Evolutionary conservation across 1,140 invertebrate genomes (phyloP), one percentile per base, ranked within the genome.

Genomic region (Dryas iulia): DNA sequence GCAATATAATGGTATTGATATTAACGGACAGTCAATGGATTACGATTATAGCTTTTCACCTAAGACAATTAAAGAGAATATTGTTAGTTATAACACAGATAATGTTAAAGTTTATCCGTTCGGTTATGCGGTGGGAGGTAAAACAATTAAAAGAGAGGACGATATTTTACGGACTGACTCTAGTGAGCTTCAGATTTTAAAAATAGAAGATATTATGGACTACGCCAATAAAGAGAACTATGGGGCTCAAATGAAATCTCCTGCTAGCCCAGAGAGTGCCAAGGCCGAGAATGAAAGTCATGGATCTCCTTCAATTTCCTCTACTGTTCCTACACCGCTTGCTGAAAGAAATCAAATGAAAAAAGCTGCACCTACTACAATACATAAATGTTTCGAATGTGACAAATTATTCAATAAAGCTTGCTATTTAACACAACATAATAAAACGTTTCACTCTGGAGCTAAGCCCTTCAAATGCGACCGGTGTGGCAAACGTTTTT

Each of bases 351-450:
- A 92, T 77, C 86, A 90, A 53, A 64, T 87, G 21, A 86, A 89
- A 65, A 91, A 89, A 35, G 58, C 82, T 1, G 79, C 73, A 23
- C 74, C 86, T 12, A 78, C 83, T 12, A 90, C 87, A 24, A 84
- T 93, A 21, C 94, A 96, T 82, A 96, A 95, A 86, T 98, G 97
- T 86, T 93, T 95, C 72, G 95, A 96, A 76, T 98, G 97, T 88
- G 94, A 96, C 78, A 97, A 97, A 84, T 86, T 95, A 2, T 98
- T 98, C 91, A 96, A 96, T 83, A 96, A 96, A 77, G 94, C 95
- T 21, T 98, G 97, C 82, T 98, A 98, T 81, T 89, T 98, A 18
- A 97, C 96, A 30, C 97, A 98, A 84, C 97, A 98, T 91, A 97
- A 97, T 86, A 97, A 97, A 85, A 96, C 96, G 69, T 97, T 97